Base-by-base conservation (phyloP, 2,888 invertebrate species). In the Andrena hattorfiana region DNA sequence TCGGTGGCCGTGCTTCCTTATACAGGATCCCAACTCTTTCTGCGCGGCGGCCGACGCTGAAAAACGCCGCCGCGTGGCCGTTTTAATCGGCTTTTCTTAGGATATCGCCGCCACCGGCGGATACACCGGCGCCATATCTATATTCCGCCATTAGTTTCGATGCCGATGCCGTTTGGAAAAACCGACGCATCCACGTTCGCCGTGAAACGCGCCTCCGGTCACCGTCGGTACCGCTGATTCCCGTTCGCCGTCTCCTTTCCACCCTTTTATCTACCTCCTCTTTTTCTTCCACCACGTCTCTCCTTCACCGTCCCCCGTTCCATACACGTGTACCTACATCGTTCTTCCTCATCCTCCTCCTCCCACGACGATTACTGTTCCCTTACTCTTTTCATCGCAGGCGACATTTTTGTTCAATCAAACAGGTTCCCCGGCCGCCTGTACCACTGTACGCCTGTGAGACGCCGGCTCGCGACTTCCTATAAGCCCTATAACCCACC, bases 111-210 rank as follows among this genome's bases (percentile, higher is more conserved):
- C 71, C 71, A 51, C 10, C 60, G 62, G 51, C 49, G 30, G 56
- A 72, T 60, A 28, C 69, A 79, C 73, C 80, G 72, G 81, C 85
- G 77, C 88, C 83, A 67, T 89, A 91, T 90, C 90, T 86, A 90
- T 90, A 90, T 90, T 89, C 89, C 85, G 76, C 87, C 88, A 87
- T 91, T 90, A 87, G 91, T 88, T 87, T 85, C 85, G 86, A 87
- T 85, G 87, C 86, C 77, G 80, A 72, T 56, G 75, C 66, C 70
- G 67, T 28, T 51, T 56, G 78, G 69, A 86, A 90, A 87, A 89
- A 84, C 71, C 77, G 32, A 69, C 77, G 70, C 51, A 69, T 70
- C 72, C 79, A 84, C 81, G 90, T 85, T 81, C 74, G 82, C 74
- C 76, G 84, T 83, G 77, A 87, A 84, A 64, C 84, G 77, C 72